Conservation (phyloP, 2,113 vertebrate species). For the Lagopus leucura region DNA sequence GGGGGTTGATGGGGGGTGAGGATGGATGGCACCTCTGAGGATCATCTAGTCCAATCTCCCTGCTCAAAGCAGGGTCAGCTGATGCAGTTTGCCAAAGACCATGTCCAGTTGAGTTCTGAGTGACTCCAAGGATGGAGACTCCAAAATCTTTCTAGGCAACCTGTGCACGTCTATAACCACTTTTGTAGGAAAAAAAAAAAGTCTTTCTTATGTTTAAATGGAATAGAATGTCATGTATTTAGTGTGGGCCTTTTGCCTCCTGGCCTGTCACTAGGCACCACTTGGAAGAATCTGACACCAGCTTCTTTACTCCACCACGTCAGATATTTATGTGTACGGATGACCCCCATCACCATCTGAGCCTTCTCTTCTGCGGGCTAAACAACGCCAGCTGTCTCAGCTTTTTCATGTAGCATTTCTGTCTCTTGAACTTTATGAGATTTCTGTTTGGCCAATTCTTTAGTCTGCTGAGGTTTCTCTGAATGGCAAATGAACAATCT, state of each 20-base stretch:
- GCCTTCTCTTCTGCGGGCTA: not conserved
- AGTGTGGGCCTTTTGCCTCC: not conserved
- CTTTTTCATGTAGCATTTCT: not conserved
- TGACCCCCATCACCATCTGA: not conserved
- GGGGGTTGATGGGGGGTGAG: not conserved
- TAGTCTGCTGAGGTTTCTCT: not conserved
- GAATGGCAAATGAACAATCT: not conserved
- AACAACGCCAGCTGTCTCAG: not conserved
- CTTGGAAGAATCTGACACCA: not conserved
- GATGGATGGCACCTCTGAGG: not conserved
- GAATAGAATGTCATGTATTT: not conserved
- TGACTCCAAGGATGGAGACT: not conserved
- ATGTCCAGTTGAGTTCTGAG: not conserved
- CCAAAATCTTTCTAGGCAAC: not conserved
- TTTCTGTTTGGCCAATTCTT: not conserved
- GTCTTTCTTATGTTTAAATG: not conserved
- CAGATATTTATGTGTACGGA: not conserved
- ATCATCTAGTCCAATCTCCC: not conserved
- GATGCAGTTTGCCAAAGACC: not conserved
- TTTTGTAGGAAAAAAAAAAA: not conserved
- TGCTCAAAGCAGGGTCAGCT: not conserved
- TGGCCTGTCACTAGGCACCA: not conserved
- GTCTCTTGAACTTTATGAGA: not conserved
- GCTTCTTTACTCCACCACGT: not conserved
- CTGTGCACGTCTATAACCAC: not conserved